These are phyloP conservation scores for Cyclina sinensis DNA, from an alignment of 1,140 invertebrate genomes.

Conservation along the genomic window DNA sequence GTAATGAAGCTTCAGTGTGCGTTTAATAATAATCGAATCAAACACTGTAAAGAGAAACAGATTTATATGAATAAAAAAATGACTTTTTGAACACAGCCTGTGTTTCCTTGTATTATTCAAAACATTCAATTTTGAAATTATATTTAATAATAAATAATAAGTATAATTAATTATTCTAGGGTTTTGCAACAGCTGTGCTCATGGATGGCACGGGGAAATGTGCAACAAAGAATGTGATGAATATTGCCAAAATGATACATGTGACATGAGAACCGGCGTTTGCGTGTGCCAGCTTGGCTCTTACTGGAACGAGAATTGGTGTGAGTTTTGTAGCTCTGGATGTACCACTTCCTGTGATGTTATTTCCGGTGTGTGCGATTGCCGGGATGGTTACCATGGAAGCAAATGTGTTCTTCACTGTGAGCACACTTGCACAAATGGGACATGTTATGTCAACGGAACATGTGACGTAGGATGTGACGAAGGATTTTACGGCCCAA, in stretches of 20 bases:
- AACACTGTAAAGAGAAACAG: no score
- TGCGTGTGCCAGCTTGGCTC: not conserved
- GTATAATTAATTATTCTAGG: no score
- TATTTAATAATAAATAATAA: no score
- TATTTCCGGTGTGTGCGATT: not conserved
- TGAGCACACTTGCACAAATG: not conserved
- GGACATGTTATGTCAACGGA: not conserved
- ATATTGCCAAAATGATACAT: not conserved
- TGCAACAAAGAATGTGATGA: not conserved
- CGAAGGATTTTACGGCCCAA: not conserved
- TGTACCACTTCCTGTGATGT: not conserved
- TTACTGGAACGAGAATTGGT: not conserved
- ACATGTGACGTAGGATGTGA: conserved; percentile 14
- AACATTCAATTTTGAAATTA: no score
- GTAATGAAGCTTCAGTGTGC: no score
- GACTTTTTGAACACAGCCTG: no score
- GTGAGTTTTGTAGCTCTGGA: not conserved
- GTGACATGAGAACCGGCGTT: not conserved
- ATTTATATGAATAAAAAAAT: no score
- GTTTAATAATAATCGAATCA: no score
- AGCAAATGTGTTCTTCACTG: not conserved
- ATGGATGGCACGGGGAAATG: not conserved
- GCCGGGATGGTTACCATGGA: conserved; percentile 17
- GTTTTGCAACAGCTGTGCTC: not conserved
- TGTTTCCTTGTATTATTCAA: no score